phyloP scores from a whole-genome alignment of 2,888 invertebrate genomes.

The Tethea ocularis region DNA sequence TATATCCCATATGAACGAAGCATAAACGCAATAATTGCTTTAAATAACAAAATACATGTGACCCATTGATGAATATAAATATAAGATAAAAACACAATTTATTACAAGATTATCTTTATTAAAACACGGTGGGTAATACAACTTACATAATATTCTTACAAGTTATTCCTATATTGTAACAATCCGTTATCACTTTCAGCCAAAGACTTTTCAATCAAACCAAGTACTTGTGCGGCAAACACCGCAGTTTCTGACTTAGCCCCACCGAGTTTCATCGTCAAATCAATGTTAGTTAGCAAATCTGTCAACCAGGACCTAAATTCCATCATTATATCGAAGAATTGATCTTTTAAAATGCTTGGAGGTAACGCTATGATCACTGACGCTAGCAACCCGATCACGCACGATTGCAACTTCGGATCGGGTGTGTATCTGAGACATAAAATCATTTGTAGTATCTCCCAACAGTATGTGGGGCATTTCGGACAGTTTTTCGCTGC shows the following conservation, averaged over 20 bases:
- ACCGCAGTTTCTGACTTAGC: constrained; percentile 85
- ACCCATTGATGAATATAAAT: background rate
- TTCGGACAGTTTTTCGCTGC: constrained; percentile 87
- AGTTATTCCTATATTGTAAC: background rate
- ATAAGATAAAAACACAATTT: constrained; percentile 19
- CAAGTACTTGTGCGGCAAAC: constrained; percentile 85
- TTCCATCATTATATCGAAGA: constrained; percentile 85
- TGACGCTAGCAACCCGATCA: constrained; percentile 87
- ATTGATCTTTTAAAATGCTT: constrained; percentile 82
- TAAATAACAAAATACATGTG: constrained; percentile 29
- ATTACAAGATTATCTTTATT: background rate
- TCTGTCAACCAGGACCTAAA: constrained; percentile 87
- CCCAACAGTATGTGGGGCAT: constrained; percentile 86
- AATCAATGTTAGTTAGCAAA: constrained; percentile 75
- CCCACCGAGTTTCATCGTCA: constrained; percentile 81
- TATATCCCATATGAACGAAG: background rate
- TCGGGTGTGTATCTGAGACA: constrained; percentile 87
- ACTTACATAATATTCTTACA: background rate
- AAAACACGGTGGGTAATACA: background rate
- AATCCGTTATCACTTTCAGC: constrained; percentile 35
- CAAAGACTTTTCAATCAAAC: constrained; percentile 78
- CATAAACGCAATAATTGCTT: background rate
- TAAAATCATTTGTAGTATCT: constrained; percentile 87
- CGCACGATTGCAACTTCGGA: constrained; percentile 85
- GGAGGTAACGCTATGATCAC: constrained; percentile 86